Percentiles rank a stretch among this genome's conserved stretches.
Evolutionary conservation across 2,797 vertebrate species (phyloP).

Genomic region (Phoxinus dragarum): DNA sequence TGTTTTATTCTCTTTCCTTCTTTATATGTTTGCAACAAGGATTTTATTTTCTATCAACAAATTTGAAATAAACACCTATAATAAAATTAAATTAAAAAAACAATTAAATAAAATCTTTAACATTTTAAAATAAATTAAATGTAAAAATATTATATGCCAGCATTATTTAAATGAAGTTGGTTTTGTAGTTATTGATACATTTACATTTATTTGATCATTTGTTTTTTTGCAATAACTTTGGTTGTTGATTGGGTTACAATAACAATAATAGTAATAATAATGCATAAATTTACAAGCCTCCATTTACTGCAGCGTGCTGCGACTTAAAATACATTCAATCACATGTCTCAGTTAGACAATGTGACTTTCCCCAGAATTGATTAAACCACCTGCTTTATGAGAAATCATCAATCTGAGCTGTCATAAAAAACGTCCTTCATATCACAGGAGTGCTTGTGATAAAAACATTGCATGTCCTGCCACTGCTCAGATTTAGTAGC

Average conservation of each 20-base stretch:
- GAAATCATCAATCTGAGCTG: neutral
- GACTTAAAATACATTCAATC: neutral
- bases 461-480: constrained; percentile 51
- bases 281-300: neutral
- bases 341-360: neutral
- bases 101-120: neutral
- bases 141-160: neutral
- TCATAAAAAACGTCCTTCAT: neutral
- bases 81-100: too few relatives aligned
- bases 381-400: neutral
- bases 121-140: neutral
- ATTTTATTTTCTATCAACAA: neutral
- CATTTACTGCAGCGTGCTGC: neutral
- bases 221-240: neutral
- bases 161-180: neutral
- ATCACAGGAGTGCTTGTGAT: constrained; percentile 18
- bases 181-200: neutral
- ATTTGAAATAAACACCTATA: neutral
- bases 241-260: neutral
- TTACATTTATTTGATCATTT: neutral
- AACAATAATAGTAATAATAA: neutral
- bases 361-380: neutral
- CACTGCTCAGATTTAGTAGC: constrained; percentile 51
- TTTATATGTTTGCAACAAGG: neutral
- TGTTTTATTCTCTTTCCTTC: neutral